Evolutionary conservation across 2,888 invertebrate genomes (phyloP).

Genomic region (Ophion slaviceki): DNA sequence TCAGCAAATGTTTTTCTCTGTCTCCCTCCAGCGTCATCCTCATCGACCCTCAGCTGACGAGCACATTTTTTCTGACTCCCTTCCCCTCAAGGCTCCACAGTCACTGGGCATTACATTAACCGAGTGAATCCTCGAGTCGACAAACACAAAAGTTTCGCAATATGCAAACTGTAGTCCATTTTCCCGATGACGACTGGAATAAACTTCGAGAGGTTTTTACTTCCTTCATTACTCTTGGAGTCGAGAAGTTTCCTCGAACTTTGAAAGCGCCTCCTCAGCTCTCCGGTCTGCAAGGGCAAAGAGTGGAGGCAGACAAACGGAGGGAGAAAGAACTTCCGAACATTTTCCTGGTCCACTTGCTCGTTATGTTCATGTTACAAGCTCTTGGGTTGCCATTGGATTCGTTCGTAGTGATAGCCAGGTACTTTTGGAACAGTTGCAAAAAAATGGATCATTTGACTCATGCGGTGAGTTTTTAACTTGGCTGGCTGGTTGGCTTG

Average conservation of each 20-base stretch:
- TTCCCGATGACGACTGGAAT: constrained; percentile 2
- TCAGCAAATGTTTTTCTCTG: not conserved
- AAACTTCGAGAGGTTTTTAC: not conserved
- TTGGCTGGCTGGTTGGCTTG: not conserved
- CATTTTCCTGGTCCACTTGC: not conserved
- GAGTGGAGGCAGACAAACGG: not conserved
- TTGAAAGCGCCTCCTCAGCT: not conserved
- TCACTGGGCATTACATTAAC: not conserved
- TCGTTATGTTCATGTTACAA: not conserved
- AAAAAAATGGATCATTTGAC: not conserved
- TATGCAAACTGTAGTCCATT: constrained; percentile 1
- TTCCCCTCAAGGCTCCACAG: not conserved
- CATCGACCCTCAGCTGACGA: not conserved
- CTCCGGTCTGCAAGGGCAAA: not conserved
- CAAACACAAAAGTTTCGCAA: not conserved
- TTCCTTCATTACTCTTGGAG: constrained; percentile 4
- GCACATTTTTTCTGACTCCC: not conserved
- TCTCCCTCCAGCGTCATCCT: not conserved
- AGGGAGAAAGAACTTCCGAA: not conserved
- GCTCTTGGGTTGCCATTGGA: not conserved
- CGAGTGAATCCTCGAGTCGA: constrained; percentile 1
- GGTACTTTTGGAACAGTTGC: not conserved
- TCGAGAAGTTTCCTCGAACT: not conserved
- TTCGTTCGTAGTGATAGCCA: not conserved
- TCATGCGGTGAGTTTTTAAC: not conserved